Base-by-base conservation (phyloP, 2,797 vertebrate species). In the Notolabrus celidotus region DNA sequence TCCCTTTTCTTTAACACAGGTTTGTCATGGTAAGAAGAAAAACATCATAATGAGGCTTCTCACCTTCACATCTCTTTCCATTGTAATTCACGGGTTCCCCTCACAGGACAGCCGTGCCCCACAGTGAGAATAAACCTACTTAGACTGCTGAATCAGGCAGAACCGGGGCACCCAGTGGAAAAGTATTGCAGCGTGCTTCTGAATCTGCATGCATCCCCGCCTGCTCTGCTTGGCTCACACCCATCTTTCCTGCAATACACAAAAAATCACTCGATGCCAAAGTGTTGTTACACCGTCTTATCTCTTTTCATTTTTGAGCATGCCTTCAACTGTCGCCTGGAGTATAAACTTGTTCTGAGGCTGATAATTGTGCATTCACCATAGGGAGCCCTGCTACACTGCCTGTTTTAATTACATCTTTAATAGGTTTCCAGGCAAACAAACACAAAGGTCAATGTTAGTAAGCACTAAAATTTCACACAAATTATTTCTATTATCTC, bases 401-500 rank as follows among this genome's bases (percentile, higher is more conserved):
- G 67, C 71, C 38, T 84, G 34, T 86, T 88, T 85, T 84, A 90
- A 91, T 91, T 86, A 86, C 79, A 86, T 84, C 87, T 88, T 87
- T 90, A 87, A 92, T 87, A 74, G 73, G 63, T 86, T 89, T 80
- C 76, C 55, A 71, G 71, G 69, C 82, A 89, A 86, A 85, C 73
- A 84, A 88, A 83, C 57, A 68, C 57, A 74, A 90, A 84, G 85
- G 82, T 90, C 76, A 86, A 42, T 7, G 19, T 57, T 23, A 41
- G 54, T 34, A 19, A 54, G 68, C 55, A 46, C 77, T 87, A 65
- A 43, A 67, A 75, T 61, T 49, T 46, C 51, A 73, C 72, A 42
- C 38, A 64, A 72, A 74, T 71, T 56, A 54, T 85, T 84, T 71
- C 58, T 62, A 58, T 85, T 86, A 83, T 81, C 59, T 71, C 33